Evolutionary conservation across 1,140 invertebrate species (phyloP).

Genomic region (Musca domestica): DNA sequence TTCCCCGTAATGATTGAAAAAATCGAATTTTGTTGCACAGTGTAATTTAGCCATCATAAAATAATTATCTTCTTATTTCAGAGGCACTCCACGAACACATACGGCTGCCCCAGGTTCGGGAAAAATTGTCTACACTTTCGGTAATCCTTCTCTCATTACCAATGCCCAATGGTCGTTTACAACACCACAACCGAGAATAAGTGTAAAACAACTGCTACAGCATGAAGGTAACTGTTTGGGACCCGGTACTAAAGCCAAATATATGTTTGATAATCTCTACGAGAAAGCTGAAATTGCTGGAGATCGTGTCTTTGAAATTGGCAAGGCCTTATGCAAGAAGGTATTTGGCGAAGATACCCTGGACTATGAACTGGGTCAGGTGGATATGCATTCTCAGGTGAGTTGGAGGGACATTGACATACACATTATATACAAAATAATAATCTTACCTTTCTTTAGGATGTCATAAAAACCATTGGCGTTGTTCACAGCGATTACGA

Average conservation of each 20-base stretch:
- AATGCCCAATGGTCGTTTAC: constrained; percentile 24
- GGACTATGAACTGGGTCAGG: constrained; percentile 27
- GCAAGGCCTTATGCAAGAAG: constrained; percentile 26
- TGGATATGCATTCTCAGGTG: constrained; percentile 29
- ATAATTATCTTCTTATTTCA: constrained; percentile 2
- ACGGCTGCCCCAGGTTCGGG: constrained; percentile 28
- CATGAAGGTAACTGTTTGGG: constrained; percentile 24
- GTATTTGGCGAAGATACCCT: constrained; percentile 25
- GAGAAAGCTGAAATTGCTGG: constrained; percentile 28
- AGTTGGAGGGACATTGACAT: neutral
- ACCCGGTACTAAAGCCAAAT: constrained; percentile 18
- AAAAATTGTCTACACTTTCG: constrained; percentile 32
- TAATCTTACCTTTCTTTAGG: neutral
- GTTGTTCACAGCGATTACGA: constrained; percentile 72
- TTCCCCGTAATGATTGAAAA: no score
- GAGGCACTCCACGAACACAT: constrained; percentile 28
- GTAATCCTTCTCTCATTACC: constrained; percentile 28
- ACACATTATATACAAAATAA: neutral
- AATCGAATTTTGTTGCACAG: no score
- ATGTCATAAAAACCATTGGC: constrained; percentile 54
- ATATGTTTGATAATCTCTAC: constrained; percentile 29
- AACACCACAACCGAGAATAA: constrained; percentile 20
- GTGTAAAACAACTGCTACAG: constrained; percentile 25
- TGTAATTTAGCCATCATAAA: no score
- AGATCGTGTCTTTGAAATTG: constrained; percentile 30